Percentiles rank a stretch among this genome's conserved stretches.
Evolutionary conservation across 2,888 invertebrate genomes (phyloP).

Genomic region (Epirrhoe alternata): DNA sequence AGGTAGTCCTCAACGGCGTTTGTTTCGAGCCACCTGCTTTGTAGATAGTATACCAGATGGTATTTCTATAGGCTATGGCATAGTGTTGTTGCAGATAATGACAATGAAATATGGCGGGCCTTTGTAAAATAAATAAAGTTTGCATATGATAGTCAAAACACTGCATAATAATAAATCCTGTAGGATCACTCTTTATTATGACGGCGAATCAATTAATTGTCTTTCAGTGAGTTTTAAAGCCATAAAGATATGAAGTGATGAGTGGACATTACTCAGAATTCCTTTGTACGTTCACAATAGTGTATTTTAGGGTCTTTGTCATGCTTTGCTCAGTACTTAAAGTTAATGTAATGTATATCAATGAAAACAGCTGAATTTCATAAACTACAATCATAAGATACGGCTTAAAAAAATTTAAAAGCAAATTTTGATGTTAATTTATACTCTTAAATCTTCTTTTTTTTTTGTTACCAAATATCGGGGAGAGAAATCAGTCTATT

Average conservation of each 20-base stretch:
- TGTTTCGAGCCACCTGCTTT: background rate
- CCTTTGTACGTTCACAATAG: conserved; percentile 4
- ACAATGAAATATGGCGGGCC: conserved; percentile 30
- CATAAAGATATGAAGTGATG: conserved; percentile 9
- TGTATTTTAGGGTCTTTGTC: no score
- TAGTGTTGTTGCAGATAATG: conserved; percentile 27
- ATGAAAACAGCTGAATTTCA: no score
- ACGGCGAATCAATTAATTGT: conserved; percentile 27
- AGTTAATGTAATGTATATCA: no score
- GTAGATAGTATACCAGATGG: background rate
- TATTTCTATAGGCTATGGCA: conserved; percentile 6
- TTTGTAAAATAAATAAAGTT: conserved; percentile 26
- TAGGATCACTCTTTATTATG: conserved; percentile 36
- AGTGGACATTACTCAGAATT: background rate
- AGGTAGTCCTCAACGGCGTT: no score
- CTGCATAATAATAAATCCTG: conserved; percentile 33
- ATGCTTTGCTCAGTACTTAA: no score
- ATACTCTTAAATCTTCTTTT: no score
- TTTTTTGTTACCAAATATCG: no score
- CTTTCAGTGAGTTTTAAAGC: conserved; percentile 22
- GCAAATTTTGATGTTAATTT: no score
- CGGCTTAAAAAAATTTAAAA: no score
- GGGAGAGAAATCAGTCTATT: no score
- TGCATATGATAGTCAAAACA: conserved; percentile 27
- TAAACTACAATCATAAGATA: no score